Evolutionary conservation across 2,888 invertebrate species (phyloP).

Genomic region (Adelphocoris suturalis): DNA sequence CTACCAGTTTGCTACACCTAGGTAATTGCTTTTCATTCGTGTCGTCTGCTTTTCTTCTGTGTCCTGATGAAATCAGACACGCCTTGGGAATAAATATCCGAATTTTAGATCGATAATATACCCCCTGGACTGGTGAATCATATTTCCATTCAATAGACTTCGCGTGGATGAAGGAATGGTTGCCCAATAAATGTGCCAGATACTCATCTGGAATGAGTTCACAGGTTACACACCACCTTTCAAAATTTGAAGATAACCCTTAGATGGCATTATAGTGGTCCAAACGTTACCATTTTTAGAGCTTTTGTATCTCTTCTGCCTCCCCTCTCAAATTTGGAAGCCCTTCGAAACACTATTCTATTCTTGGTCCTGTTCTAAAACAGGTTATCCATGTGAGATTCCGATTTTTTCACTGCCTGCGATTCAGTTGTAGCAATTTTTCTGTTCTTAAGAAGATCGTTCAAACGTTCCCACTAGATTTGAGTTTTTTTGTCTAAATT

Average conservation of each 20-base stretch:
- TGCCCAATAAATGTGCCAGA: not conserved
- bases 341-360: conserved; percentile 6
- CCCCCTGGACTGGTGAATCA: conserved; percentile 3
- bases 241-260: not conserved
- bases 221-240: conserved; percentile 12
- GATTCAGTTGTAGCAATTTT: not conserved
- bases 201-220: not conserved
- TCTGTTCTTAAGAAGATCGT: not conserved
- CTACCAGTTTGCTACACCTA: no score
- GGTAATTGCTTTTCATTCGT: no score
- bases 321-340: not conserved
- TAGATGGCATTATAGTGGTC: not conserved
- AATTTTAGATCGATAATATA: no score
- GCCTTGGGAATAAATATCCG: no score
- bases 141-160: not conserved
- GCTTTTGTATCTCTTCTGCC: not conserved
- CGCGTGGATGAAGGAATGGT: not conserved
- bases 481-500: no score
- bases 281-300: conserved; percentile 5
- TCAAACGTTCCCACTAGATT: no score
- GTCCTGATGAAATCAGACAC: no score
- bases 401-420: conserved; percentile 1
- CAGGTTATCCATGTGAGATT: conserved; percentile 41
- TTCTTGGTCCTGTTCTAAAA: conserved; percentile 12
- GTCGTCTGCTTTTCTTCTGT: no score